These are phyloP conservation scores for Mastomys natalensis DNA, from an alignment of 2,113 vertebrate species.

Conservation along the genomic window DNA sequence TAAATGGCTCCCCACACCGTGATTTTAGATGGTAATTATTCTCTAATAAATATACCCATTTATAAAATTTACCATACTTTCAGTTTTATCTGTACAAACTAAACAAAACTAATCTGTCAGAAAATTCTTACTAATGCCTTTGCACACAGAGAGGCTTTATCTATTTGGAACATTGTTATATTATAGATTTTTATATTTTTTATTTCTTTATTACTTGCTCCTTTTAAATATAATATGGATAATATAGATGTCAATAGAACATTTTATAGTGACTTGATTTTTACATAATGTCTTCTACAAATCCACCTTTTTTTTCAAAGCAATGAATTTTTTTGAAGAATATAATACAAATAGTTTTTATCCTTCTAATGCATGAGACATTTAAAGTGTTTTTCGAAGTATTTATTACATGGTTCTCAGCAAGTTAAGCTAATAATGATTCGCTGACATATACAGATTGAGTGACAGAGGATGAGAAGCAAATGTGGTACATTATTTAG, in stretches of 20 bases:
- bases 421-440: not conserved
- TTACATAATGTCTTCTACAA: not conserved
- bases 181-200: not conserved
- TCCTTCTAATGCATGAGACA: not conserved
- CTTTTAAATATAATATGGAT: not conserved
- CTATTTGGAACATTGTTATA: not conserved
- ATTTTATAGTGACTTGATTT: not conserved
- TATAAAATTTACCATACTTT: not conserved
- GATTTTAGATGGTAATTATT: not conserved
- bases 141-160: not conserved
- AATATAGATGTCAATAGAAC: not conserved
- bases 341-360: not conserved
- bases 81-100: not conserved
- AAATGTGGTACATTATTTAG: not conserved
- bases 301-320: not conserved
- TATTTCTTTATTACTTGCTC: not conserved
- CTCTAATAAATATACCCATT: not conserved
- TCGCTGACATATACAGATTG: not conserved
- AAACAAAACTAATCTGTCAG: not conserved
- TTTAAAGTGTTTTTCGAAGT: not conserved
- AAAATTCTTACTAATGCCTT: not conserved
- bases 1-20: not conserved
- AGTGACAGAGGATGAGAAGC: not conserved
- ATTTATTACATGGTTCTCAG: not conserved
- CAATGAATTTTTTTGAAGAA: not conserved